Evolutionary conservation across 2,797 vertebrate genomes (phyloP).

Genomic region (Craterocephalus amniculus): DNA sequence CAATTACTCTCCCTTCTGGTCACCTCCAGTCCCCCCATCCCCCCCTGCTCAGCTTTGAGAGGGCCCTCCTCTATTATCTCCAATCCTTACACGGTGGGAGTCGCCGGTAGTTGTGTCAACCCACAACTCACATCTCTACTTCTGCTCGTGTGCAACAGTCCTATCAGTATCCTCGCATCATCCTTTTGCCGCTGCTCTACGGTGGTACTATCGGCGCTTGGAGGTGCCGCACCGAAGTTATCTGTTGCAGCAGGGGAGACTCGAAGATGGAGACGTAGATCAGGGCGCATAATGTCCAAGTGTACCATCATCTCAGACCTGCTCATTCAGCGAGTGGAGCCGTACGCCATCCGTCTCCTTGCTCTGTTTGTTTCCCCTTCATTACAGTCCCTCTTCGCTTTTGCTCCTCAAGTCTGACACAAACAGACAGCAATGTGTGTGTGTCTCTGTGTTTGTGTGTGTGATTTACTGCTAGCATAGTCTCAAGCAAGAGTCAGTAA

Average conservation of each 20-base stretch:
- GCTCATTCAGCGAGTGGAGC: constrained; percentile 58
- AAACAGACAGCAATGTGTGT: constrained; percentile 48
- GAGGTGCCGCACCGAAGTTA: constrained; percentile 55
- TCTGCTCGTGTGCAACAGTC: constrained; percentile 37
- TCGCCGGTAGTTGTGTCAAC: constrained; percentile 51
- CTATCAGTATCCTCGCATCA: constrained; percentile 45
- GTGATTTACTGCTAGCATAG: constrained; percentile 72
- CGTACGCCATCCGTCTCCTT: constrained; percentile 69
- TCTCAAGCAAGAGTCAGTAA: constrained; percentile 66
- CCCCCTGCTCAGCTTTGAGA: constrained; percentile 53
- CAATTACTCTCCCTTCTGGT: constrained; percentile 75
- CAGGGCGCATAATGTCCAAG: constrained; percentile 27
- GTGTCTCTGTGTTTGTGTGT: constrained; percentile 38
- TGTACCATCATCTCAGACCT: constrained; percentile 58
- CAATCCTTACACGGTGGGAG: constrained; percentile 60
- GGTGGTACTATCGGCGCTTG: constrained; percentile 44
- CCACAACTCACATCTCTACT: constrained; percentile 46
- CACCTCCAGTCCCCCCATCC: constrained; percentile 57
- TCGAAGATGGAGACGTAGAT: constrained; percentile 48
- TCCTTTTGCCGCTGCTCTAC: constrained; percentile 35
- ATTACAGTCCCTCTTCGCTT: constrained; percentile 48
- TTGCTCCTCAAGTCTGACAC: constrained; percentile 46
- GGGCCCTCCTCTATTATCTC: constrained; percentile 63
- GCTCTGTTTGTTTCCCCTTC: constrained; percentile 68
- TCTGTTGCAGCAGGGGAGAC: constrained; percentile 49